phyloP scores from a whole-genome alignment of 2,888 invertebrate species.

The Parochlus steinenii region DNA sequence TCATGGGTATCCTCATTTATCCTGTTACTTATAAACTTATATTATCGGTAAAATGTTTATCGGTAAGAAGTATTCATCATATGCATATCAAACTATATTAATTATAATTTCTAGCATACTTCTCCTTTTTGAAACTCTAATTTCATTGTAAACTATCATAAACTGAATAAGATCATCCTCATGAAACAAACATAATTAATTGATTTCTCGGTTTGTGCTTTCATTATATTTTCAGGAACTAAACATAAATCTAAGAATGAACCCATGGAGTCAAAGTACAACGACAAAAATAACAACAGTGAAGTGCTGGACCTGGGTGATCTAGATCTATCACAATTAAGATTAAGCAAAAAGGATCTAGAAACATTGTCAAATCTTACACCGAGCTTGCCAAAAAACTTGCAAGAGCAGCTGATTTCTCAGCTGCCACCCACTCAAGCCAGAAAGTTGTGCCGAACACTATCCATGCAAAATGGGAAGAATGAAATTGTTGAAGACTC shows the following conservation, averaged over 20 bases:
- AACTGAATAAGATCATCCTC: too few relatives aligned
- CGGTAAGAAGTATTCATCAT: too few relatives aligned
- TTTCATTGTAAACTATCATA: too few relatives aligned
- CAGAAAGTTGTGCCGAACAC: conserved; percentile 44
- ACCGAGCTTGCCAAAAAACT: conserved; percentile 50
- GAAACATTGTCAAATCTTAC: conserved; percentile 51
- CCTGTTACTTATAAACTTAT: too few relatives aligned
- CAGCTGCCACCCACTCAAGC: conserved; percentile 54
- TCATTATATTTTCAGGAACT: background rate
- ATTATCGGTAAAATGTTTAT: too few relatives aligned
- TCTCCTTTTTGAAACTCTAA: too few relatives aligned
- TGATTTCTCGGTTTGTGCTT: too few relatives aligned
- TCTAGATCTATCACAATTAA: conserved; percentile 49
- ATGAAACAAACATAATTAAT: too few relatives aligned
- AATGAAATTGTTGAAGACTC: background rate
- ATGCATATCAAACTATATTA: too few relatives aligned
- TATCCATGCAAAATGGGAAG: conserved; percentile 32
- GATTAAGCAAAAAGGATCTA: conserved; percentile 51
- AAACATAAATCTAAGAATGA: conserved; percentile 14
- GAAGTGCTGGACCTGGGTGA: conserved; percentile 37
- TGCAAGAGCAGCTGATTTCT: conserved; percentile 52
- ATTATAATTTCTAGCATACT: too few relatives aligned
- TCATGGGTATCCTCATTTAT: too few relatives aligned
- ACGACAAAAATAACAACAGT: conserved; percentile 7
- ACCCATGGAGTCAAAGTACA: too few relatives aligned